Evolutionary conservation across 2,888 invertebrate genomes (phyloP).

Genomic region (Thysanoteuthis rhombus): DNA sequence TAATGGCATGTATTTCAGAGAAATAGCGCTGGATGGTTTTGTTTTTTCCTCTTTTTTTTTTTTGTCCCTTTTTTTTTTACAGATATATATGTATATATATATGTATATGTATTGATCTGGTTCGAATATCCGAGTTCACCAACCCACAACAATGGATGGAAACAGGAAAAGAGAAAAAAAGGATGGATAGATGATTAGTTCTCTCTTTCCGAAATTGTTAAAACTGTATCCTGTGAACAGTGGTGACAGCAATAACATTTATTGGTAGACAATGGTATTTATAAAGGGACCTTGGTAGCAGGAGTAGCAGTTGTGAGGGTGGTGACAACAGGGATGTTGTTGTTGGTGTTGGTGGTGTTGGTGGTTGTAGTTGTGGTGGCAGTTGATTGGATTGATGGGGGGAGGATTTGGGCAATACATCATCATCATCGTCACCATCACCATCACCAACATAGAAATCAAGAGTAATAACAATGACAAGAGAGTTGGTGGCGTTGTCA

Average conservation of each 20-base stretch:
- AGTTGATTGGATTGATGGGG: background rate
- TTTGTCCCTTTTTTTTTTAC: background rate
- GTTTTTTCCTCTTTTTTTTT: background rate
- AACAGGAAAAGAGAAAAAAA: background rate
- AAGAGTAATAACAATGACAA: background rate
- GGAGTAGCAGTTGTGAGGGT: background rate
- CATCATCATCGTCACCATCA: background rate
- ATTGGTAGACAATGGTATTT: background rate
- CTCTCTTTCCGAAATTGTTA: background rate
- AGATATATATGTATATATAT: too few species aligned
- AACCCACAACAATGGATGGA: background rate
- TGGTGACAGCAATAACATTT: background rate
- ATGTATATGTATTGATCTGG: too few species aligned
- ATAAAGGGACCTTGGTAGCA: background rate
- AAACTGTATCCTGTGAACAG: background rate
- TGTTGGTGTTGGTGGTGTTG: background rate
- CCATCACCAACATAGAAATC: background rate
- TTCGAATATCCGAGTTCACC: background rate
- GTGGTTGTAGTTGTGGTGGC: too few species aligned
- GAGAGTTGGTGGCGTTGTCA: background rate
- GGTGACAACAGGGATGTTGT: background rate
- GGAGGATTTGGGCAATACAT: background rate
- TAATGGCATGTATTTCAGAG: background rate
- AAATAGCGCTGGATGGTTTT: background rate
- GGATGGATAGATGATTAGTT: background rate